Conservation (phyloP, 2,797 vertebrate genomes). For the Acipenser oxyrinchus region DNA sequence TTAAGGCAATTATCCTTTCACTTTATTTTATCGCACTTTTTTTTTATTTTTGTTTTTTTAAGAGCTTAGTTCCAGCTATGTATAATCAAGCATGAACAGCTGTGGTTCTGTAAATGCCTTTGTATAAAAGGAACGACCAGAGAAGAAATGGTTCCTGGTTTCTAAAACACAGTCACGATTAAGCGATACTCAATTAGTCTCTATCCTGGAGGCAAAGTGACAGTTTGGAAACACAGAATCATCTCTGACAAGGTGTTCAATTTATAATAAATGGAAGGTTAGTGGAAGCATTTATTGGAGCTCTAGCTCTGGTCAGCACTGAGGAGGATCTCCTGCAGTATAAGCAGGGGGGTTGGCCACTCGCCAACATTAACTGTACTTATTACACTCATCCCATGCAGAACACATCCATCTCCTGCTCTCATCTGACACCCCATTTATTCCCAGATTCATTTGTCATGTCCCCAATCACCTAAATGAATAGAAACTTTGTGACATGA, state of each 20-base stretch:
- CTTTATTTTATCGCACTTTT: too few relatives aligned
- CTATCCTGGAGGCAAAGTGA: slow-evolving; percentile 28
- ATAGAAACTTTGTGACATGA: slow-evolving; percentile 75
- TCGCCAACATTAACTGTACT: slow-evolving; percentile 79
- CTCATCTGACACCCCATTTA: slow-evolving; percentile 76
- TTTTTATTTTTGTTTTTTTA: too few relatives aligned
- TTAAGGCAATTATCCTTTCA: too few relatives aligned
- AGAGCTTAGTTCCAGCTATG: too few relatives aligned
- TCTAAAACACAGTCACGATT: slow-evolving; percentile 39
- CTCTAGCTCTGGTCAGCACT: slow-evolving; percentile 39
- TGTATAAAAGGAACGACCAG: not conserved
- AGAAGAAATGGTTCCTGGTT: not conserved
- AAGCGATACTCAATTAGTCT: slow-evolving; percentile 44
- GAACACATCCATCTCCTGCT: slow-evolving; percentile 84
- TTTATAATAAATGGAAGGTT: slow-evolving; percentile 60
- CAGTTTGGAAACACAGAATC: slow-evolving; percentile 37
- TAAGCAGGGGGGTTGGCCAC: slow-evolving; percentile 56
- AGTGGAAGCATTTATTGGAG: slow-evolving; percentile 48
- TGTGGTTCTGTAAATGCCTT: too few relatives aligned
- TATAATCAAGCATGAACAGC: too few relatives aligned
- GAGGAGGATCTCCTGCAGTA: slow-evolving; percentile 30
- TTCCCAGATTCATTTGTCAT: slow-evolving; percentile 90
- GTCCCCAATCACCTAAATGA: slow-evolving; percentile 84
- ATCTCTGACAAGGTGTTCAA: slow-evolving; percentile 55
- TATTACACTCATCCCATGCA: slow-evolving; percentile 67